Conservation (phyloP, 2,888 invertebrate genomes). For the Drosophila incognita region DNA sequence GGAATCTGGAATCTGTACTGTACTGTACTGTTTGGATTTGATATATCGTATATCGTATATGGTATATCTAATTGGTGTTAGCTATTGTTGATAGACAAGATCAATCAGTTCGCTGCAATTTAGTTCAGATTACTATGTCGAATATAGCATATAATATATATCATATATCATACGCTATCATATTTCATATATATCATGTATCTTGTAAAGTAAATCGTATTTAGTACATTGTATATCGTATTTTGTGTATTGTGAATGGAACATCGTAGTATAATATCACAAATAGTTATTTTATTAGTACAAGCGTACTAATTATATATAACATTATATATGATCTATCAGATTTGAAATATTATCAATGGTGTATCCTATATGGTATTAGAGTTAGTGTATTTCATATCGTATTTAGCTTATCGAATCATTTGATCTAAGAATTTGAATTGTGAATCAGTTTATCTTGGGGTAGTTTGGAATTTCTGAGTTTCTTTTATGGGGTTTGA, state of each 20-base stretch:
- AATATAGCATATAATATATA: background rate
- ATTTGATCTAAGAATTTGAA: conserved; percentile 9
- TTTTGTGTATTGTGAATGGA: background rate
- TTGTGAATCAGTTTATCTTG: conserved; percentile 25
- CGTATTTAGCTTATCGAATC: conserved; percentile 3
- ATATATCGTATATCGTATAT: conserved; percentile 6
- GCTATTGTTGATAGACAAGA: background rate
- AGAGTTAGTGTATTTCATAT: background rate
- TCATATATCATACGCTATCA: background rate
- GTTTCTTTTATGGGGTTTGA: background rate
- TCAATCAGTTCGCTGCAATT: background rate
- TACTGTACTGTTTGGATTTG: background rate
- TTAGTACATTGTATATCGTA: background rate
- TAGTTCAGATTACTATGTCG: background rate
- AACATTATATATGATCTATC: background rate
- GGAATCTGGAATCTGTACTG: too few species aligned
- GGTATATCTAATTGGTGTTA: background rate
- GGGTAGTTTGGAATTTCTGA: conserved; percentile 25
- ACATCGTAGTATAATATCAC: background rate
- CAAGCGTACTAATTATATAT: background rate
- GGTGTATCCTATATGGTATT: conserved; percentile 10
- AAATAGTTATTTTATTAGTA: background rate
- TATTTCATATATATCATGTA: background rate
- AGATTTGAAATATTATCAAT: background rate
- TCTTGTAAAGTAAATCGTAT: background rate